Evolutionary conservation across 2,113 vertebrate species (phyloP).

Genomic region (Caloenas nicobarica): DNA sequence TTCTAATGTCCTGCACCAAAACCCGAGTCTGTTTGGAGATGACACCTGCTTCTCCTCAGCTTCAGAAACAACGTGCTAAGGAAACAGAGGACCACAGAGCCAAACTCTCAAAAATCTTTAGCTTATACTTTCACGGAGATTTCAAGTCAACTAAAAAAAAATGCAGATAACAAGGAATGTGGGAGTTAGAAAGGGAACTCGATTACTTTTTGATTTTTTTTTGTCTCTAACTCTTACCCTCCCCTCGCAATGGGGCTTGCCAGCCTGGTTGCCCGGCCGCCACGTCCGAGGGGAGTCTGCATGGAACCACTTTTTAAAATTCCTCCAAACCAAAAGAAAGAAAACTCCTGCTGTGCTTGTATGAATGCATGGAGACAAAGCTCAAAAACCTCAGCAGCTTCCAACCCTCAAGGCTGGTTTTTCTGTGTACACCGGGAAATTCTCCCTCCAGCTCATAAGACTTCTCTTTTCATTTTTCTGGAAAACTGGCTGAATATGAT

Average conservation of each 20-base stretch:
- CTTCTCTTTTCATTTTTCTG: conserved; percentile 36
- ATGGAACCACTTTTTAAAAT: conserved; percentile 44
- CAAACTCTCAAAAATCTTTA: background rate
- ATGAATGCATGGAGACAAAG: conserved; percentile 65
- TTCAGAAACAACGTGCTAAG: background rate
- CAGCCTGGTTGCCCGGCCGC: background rate
- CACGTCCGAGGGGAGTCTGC: background rate
- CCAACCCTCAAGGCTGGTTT: conserved; percentile 62
- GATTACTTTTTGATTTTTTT: background rate
- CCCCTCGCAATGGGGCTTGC: background rate
- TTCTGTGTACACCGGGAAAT: conserved; percentile 64
- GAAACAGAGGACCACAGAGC: background rate
- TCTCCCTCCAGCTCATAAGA: conserved; percentile 30
- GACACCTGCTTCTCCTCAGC: conserved; percentile 33
- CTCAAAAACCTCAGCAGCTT: conserved; percentile 59
- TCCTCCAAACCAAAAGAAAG: conserved; percentile 44
- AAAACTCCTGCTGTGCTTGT: conserved; percentile 62
- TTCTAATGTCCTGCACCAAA: background rate
- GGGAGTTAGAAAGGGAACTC: background rate
- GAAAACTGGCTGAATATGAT: conserved; percentile 19
- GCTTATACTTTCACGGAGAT: background rate
- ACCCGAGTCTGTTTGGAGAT: background rate
- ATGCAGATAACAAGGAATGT: conserved; percentile 3
- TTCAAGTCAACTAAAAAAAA: conserved; percentile 34
- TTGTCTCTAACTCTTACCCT: background rate